Base-by-base conservation (phyloP, 2,113 vertebrate genomes). In the Myiopsitta monachus region DNA sequence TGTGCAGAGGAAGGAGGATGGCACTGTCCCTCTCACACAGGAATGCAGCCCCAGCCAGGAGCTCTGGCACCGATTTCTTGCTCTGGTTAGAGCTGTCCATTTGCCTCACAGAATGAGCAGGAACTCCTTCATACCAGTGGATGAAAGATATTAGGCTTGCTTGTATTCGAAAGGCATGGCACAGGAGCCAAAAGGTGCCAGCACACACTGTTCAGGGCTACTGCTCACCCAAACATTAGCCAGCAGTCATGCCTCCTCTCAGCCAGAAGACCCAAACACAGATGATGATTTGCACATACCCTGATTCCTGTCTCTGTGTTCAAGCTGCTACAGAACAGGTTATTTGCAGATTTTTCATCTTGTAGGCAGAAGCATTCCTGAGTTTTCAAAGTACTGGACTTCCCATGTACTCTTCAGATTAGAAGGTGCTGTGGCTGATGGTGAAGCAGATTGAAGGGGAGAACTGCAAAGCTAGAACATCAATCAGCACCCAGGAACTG, bases 21-120 rank as follows among this genome's bases (percentile, higher is more conserved):
- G n/a, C 18, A 14, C n/a, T 0, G 0, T 55, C 38, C 47, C 27
- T 54, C 57, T 31, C 1, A 1, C 17, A 21, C 18, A 63, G 55
- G 28, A 78, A 3, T 10, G 3, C 44, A 28, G 75, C 7, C 70
- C 31, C 39, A n/a, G n/a, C 46, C 63, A 38, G 5, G 0, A 69
- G 59, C 28, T 41, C 30, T 55, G 36, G 39, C 36, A n/a, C 10
- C 3, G 1, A 10, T 33, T 15, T 49, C 28, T 57, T 26, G 36
- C 39, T 64, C 38, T 22, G 49, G 13, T 47, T 33, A 41, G 31
- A 77, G 68, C 69, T 90, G 75, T 22, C 41, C 28, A 11, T 72
- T 31, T 74, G 15, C 26, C 27, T 75, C 6, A 0, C 15, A 81
- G 33, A 51, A 55, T 39, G 16, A 74, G 64, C 33, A 9, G 44